Percentiles rank a stretch among this genome's conserved stretches.
These are phyloP conservation scores for Deilephila elpenor DNA, from an alignment of 2,888 invertebrate species.

Conservation along the genomic window DNA sequence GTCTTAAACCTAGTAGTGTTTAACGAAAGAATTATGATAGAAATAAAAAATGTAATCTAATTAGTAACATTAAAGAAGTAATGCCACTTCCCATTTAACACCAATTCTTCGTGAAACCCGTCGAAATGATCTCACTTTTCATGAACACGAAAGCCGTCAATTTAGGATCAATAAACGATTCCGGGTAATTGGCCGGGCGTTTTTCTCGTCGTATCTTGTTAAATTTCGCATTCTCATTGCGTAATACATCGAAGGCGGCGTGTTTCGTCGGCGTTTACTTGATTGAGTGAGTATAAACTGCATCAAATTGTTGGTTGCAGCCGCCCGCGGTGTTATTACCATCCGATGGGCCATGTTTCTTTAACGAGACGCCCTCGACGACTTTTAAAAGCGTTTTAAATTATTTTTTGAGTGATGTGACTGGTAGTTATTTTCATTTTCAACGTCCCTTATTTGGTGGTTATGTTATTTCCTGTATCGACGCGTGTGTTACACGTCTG, in stretches of 20 bases:
- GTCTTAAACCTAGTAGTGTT: too few species aligned
- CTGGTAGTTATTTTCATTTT: slow-evolving; percentile 22
- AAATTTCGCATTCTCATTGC: slow-evolving; percentile 24
- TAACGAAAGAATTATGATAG: too few species aligned
- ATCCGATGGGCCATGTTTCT: slow-evolving; percentile 40
- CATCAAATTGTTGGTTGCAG: slow-evolving; percentile 55
- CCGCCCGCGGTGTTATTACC: slow-evolving; percentile 32
- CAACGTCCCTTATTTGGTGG: slow-evolving; percentile 12
- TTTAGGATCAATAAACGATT: slow-evolving; percentile 24
- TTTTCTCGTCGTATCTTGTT: slow-evolving; percentile 24
- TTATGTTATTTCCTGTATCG: background rate
- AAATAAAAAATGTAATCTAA: background rate
- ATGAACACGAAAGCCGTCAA: slow-evolving; percentile 16
- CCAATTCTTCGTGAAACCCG: background rate
- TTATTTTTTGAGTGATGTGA: slow-evolving; percentile 22
- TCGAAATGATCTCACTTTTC: slow-evolving; percentile 16
- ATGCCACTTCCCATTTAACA: background rate
- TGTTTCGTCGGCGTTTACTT: slow-evolving; percentile 52
- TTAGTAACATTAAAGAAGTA: background rate
- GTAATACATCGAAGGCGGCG: slow-evolving; percentile 20
- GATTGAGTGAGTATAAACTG: slow-evolving; percentile 63
- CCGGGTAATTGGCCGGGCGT: slow-evolving; percentile 16
- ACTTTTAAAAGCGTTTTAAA: slow-evolving; percentile 18
- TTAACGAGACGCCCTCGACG: slow-evolving; percentile 22
- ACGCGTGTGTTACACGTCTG: background rate